phyloP scores from a whole-genome alignment of 2,888 invertebrate genomes.

The Tinea pellionella region DNA sequence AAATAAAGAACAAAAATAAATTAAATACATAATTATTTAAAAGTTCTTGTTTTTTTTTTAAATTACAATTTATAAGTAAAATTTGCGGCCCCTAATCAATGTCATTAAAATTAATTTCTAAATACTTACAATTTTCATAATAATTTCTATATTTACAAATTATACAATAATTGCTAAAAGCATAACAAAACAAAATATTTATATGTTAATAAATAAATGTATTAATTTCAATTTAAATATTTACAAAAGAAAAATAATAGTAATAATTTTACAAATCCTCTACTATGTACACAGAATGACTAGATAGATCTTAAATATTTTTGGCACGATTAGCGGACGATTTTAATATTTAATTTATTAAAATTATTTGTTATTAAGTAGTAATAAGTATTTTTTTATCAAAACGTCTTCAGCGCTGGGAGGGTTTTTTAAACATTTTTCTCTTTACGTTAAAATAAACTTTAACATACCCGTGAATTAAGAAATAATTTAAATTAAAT shows the following conservation, averaged over 20 bases:
- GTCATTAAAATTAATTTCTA: no score
- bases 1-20: no score
- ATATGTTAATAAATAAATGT: neutral
- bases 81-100: no score
- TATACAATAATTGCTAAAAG: neutral
- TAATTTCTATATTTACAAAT: neutral
- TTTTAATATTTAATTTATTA: neutral
- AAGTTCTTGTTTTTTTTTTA: no score
- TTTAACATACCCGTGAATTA: constrained; percentile 8
- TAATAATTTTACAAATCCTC: neutral
- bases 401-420: no score
- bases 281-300: constrained; percentile 64
- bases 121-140: neutral
- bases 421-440: no score
- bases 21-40: no score
- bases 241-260: neutral
- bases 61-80: no score
- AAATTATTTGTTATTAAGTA: neutral
- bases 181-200: neutral
- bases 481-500: neutral
- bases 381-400: no score
- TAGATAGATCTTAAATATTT: constrained; percentile 31
- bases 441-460: neutral
- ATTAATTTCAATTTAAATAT: neutral
- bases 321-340: constrained; percentile 23